Base-by-base conservation (phyloP, 2,113 vertebrate genomes). In the Scytalopus superciliaris region DNA sequence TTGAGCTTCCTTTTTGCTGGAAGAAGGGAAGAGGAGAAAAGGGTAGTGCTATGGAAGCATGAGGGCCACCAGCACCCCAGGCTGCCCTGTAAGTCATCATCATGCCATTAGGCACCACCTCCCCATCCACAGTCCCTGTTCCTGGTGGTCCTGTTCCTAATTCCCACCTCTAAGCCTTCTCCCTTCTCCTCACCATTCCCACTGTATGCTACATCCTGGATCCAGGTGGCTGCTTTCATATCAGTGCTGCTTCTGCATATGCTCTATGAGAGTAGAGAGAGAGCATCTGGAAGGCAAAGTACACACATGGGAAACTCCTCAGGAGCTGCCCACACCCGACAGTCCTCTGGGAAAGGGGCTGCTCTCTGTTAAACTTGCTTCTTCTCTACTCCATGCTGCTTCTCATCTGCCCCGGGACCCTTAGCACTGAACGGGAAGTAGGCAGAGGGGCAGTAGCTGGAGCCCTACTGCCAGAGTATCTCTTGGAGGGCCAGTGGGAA, bases 1-100 rank as follows among this genome's bases (percentile, higher is more conserved):
- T 69, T 95, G 96, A 50, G 90, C 94, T 96, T 97, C 97, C 7
- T 86, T 94, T 97, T 97, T 96, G 67, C 97, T 97, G 62, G 33
- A 94, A 96, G 44, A 84, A 73, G 27, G 5, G 18, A 45, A 93
- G 14, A 90, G 3, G 18, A 84, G 14, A 8, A 42, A 90, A 92
- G 69, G 8, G 2, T 42, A 94, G 35, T 18, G 23, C 53, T 70
- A 6, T 63, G 33, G 44, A 22, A 50, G 39, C 9, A 35, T 4
- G 5, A 86, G 33, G 40, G 24, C 30, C 40, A 49, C 53, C 19
- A 9, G 49, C 39, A 80, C 23, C n/a, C 11, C 3, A 70, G 56
- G 45, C 39, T 75, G 35, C 77, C 60, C 73, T 67, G 30, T 35
- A 82, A 70, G 15, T 17, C 75, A 90, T n/a, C 16, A 5, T 64